Evolutionary conservation across 2,888 invertebrate genomes (phyloP).

Genomic region (Machimus rusticus): DNA sequence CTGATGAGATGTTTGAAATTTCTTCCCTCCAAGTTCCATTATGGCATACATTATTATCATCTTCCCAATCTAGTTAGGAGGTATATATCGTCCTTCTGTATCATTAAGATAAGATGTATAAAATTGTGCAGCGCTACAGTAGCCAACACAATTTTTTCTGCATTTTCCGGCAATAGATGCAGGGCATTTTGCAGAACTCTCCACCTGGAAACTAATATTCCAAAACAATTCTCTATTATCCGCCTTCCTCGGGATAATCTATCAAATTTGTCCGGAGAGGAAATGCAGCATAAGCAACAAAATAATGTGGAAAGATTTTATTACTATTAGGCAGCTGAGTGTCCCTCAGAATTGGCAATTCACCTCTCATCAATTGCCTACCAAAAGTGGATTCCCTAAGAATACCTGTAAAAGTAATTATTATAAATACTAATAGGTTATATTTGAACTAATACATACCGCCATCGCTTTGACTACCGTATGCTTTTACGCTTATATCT

Average conservation of each 20-base stretch:
- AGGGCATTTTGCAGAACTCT: conserved; percentile 45
- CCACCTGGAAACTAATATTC: conserved; percentile 47
- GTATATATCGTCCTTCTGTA: background rate
- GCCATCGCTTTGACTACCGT: too few relatives aligned
- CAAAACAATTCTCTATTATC: conserved; percentile 47
- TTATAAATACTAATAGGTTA: too few relatives aligned
- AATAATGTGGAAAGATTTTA: too few relatives aligned
- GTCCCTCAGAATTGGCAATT: too few relatives aligned
- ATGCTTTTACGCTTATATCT: too few relatives aligned
- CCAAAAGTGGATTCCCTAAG: too few relatives aligned
- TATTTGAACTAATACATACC: too few relatives aligned
- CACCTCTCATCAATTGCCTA: too few relatives aligned
- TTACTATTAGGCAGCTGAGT: too few relatives aligned
- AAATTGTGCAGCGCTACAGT: conserved; percentile 47
- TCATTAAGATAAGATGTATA: background rate
- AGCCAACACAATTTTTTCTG: conserved; percentile 44
- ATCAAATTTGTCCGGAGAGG: too few relatives aligned
- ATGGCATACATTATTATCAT: background rate
- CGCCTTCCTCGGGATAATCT: conserved; percentile 21
- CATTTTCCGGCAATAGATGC: conserved; percentile 45
- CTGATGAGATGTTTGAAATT: background rate
- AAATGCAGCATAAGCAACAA: too few relatives aligned
- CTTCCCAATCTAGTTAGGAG: background rate
- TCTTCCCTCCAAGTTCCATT: background rate
- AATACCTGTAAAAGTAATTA: too few relatives aligned